Percentiles rank a stretch among this genome's conserved stretches.
Conservation (phyloP, 1,140 invertebrate genomes). For the Hylyphantes graminicola region DNA sequence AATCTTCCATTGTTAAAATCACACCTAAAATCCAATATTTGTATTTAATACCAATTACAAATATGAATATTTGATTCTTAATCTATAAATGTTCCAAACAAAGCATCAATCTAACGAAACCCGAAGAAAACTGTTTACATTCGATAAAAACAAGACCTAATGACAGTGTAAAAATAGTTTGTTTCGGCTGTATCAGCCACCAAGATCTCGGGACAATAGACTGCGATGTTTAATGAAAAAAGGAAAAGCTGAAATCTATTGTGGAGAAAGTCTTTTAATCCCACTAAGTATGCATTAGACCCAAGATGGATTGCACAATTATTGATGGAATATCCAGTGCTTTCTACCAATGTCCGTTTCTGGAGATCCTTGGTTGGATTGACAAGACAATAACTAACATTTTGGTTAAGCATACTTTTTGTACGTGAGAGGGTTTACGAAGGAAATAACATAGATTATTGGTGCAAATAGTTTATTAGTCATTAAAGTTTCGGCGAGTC, state of each 20-base stretch:
- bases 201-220: conserved; percentile 48
- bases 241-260: conserved; percentile 48
- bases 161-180: background rate
- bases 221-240: conserved; percentile 39
- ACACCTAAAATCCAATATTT: too few species aligned
- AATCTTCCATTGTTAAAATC: too few species aligned
- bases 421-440: too few species aligned
- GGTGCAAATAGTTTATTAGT: too few species aligned
- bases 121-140: background rate
- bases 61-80: too few species aligned
- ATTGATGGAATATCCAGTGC: conserved; percentile 58
- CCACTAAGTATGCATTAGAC: conserved; percentile 57
- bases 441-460: too few species aligned
- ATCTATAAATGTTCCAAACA: too few species aligned
- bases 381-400: too few species aligned
- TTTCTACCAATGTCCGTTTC: conserved; percentile 49
- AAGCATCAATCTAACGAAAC: background rate
- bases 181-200: conserved; percentile 18
- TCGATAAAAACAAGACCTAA: background rate
- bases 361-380: conserved; percentile 18
- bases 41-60: too few species aligned
- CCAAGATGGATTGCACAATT: conserved; percentile 56
- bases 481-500: too few species aligned
- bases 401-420: too few species aligned
- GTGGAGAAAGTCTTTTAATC: conserved; percentile 58